phyloP scores from a whole-genome alignment of 2,888 invertebrate genomes.

The Nematopogon swammerdamellus region DNA sequence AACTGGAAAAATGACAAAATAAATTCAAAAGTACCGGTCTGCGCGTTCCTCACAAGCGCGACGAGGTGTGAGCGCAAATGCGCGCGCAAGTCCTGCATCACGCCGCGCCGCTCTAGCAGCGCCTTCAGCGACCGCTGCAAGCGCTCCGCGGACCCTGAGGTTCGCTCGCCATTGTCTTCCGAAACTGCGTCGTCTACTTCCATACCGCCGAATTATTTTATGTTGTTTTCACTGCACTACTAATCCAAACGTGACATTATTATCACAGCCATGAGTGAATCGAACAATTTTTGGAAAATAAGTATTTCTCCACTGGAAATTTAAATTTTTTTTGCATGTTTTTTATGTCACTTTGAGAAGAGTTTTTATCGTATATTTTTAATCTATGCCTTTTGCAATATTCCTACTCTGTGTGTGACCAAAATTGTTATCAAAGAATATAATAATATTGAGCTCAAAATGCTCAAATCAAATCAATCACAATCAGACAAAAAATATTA shows the following conservation, averaged over 20 bases:
- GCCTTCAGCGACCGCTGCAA: conserved; percentile 56
- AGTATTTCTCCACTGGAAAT: no score
- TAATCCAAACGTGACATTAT: conserved; percentile 16
- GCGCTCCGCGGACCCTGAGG: conserved; percentile 36
- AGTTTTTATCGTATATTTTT: no score
- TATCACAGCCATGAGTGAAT: no score
- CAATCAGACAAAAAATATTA: no score
- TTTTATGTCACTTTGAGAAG: no score
- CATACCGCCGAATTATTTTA: conserved; percentile 23
- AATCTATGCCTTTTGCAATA: no score
- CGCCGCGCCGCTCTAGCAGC: conserved; percentile 60
- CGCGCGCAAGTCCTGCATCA: conserved; percentile 55
- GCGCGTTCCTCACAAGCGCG: conserved; percentile 47
- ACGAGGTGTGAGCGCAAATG: conserved; percentile 60
- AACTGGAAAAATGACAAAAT: no score
- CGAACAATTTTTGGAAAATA: no score
- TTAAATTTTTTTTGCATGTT: no score
- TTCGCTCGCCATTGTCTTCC: conserved; percentile 14
- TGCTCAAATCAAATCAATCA: no score
- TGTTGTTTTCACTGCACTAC: conserved; percentile 10
- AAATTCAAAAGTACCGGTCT: conserved; percentile 27
- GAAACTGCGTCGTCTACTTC: conserved; percentile 14
- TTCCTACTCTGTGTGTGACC: conserved; percentile 3
- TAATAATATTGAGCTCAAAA: background rate
- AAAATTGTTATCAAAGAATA: conserved; percentile 1